Evolutionary conservation across 2,888 invertebrate genomes (phyloP), one percentile per base, ranked within the genome.

Genomic region (Erebia palarica): DNA sequence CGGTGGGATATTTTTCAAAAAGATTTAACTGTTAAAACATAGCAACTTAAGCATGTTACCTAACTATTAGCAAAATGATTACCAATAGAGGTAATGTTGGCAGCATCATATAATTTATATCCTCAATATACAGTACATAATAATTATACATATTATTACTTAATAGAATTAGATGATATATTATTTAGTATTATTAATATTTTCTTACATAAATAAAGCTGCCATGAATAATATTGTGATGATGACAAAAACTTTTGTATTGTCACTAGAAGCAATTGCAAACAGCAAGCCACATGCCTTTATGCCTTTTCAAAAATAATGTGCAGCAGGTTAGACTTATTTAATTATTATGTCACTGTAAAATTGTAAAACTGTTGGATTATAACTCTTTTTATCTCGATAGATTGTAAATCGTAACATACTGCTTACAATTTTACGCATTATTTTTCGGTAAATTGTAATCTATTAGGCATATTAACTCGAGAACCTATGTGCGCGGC

Each of bases 161-260:
- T 67, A 14, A 63, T 63, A 69, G 13, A 36, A 64, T 51, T 44
- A 57, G 13, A 61, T 18, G 18, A 42, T 13, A 65, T 13, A 44
- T 44, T 18, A 7, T 21, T 21, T 58, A 58, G 36, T 36, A 58
- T 58, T n/a, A 66, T 18, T 59, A 59, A 67, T 27, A 59, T 49
- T 59, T 47, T 51, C 14, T 69, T 69, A 57, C 36, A 70, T 42
- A 51, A 59, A 49, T 55, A 65, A 60, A 74, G 74, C 76, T 76
- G 76, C 75, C 71, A 68, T 58, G 58, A 68, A 68, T 36, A 36
- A 36, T 36, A 36, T 71, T 74, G 65, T 74, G 74, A 73, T 74
- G 63, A 70, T 74, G 59, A 70, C 58, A 68, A 18, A 69, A 47
- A 58, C 51, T 16, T 55, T 18, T 47, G 13, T 47, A 13, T 47